Base-by-base conservation (phyloP, 35 echinoderm and acorn worm genomes). In the Amphiura filiformis region DNA sequence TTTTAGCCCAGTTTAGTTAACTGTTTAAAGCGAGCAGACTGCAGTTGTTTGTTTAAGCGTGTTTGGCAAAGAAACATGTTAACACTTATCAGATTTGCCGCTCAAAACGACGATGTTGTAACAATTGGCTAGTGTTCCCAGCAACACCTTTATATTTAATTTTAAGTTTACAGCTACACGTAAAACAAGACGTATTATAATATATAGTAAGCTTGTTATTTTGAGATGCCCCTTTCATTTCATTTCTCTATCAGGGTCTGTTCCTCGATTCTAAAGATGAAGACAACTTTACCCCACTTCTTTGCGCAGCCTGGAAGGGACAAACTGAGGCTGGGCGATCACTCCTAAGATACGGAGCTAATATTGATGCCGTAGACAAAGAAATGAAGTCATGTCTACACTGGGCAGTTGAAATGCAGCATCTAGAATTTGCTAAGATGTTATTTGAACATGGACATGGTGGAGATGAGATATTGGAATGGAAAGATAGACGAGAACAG, bases 231-330 rank as follows among this genome's bases (percentile, higher is more conserved):
- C n/a, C n/a, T n/a, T n/a, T n/a, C n/a, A n/a, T n/a, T n/a, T n/a
- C n/a, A n/a, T n/a, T n/a, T n/a, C n/a, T n/a, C n/a, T n/a, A n/a
- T 47, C 83, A 96, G 87, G 94, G 90, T 32, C 76, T 81, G 35
- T 12, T 76, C 0, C 79, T 88, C 33, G 91, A 96, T 32, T 77
- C 78, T 13, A 39, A 80, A 22, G 94, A 93, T 36, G 79, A 92
- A 30, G 89, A 96, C 37, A 64, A 76, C 83, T 93, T 88, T 37
- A 96, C 94, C 0, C 90, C 94, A 0, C 70, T 96, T 33, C 84
- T 96, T 40, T 92, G 86, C 30, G 87, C 94, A 18, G 91, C 90
- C 1, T 96, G 94, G 94, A 92, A 92, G 61, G 94, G 94, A 28
- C 91, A 96, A 37, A 78, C 35, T 20, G 82, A 92, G 0, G 87